Evolutionary conservation across 2,888 invertebrate genomes (phyloP).

Genomic region (Endotricha flammealis): DNA sequence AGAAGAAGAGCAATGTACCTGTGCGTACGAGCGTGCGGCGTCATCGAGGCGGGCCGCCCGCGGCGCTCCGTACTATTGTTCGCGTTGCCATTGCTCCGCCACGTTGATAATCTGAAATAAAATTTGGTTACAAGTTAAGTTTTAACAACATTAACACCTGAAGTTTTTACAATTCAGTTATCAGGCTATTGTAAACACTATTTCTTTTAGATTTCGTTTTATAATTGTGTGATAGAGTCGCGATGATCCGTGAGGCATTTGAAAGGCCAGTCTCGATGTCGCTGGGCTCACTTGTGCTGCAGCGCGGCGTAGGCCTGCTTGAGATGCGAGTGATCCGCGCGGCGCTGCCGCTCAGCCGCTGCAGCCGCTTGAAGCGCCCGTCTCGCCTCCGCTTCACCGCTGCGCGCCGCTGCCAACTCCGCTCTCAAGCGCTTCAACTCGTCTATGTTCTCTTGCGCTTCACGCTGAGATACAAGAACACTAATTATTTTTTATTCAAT

Average conservation of each 20-base stretch:
- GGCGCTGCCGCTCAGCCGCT: slow-evolving; percentile 49
- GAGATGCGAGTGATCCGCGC: slow-evolving; percentile 84
- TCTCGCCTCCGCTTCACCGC: slow-evolving; percentile 87
- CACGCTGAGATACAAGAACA: slow-evolving; percentile 17
- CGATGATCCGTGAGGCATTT: too few relatives aligned
- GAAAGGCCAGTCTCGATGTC: too few relatives aligned
- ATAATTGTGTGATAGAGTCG: too few relatives aligned
- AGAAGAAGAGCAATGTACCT: slow-evolving; percentile 18
- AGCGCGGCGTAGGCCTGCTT: slow-evolving; percentile 93
- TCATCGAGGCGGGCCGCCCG: slow-evolving; percentile 82
- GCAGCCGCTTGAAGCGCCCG: slow-evolving; percentile 57
- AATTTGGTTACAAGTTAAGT: too few relatives aligned
- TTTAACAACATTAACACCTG: too few relatives aligned
- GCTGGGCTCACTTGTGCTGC: slow-evolving; percentile 84
- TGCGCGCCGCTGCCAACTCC: slow-evolving; percentile 73
- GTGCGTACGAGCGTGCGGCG: slow-evolving; percentile 25
- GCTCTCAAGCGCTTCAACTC: slow-evolving; percentile 45
- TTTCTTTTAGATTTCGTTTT: too few relatives aligned
- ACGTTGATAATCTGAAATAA: too few relatives aligned
- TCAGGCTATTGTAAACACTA: too few relatives aligned
- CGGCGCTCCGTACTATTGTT: slow-evolving; percentile 94
- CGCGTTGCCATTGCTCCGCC: slow-evolving; percentile 90
- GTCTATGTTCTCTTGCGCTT: slow-evolving; percentile 68
- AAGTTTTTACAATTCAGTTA: too few relatives aligned
- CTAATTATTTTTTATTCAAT: too few relatives aligned